Conservation (phyloP, 2,113 vertebrate genomes). For the Thamnaconus septentrionalis region DNA sequence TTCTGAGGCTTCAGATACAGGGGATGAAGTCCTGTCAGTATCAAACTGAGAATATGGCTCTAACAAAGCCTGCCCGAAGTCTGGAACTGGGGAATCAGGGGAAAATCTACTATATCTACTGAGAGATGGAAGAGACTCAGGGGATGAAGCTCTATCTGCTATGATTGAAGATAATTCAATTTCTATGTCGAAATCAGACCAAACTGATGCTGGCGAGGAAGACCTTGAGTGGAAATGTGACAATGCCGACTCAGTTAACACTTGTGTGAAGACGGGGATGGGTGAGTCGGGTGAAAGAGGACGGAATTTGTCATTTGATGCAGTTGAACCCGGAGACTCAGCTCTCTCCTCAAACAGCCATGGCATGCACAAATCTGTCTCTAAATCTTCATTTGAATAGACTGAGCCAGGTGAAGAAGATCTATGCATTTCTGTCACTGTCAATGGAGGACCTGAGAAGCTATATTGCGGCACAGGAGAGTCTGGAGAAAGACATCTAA, state of each 20-base stretch:
- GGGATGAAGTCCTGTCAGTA: not conserved
- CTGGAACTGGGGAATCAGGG: constrained; percentile 44
- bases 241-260: constrained; percentile 4
- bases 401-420: constrained; percentile 37
- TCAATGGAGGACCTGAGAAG: not conserved
- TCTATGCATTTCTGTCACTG: not conserved
- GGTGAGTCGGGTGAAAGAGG: constrained; percentile 44
- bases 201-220: constrained; percentile 34
- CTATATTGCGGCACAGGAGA: constrained; percentile 10
- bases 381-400: constrained; percentile 6
- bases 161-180: not conserved
- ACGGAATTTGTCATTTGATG: constrained; percentile 14
- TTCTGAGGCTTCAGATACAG: constrained; percentile 8
- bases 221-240: constrained; percentile 17
- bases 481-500: not conserved
- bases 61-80: constrained; percentile 18
- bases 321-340: constrained; percentile 15
- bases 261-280: constrained; percentile 37
- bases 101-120: constrained; percentile 21
- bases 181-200: constrained; percentile 20
- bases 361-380: constrained; percentile 46
- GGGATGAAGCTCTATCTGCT: constrained; percentile 37
- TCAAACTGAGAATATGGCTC: not conserved
- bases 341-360: constrained; percentile 11
- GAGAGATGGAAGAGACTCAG: constrained; percentile 19